phyloP scores from a whole-genome alignment of 2,888 invertebrate genomes.

The Scaptomyza polygonia region DNA sequence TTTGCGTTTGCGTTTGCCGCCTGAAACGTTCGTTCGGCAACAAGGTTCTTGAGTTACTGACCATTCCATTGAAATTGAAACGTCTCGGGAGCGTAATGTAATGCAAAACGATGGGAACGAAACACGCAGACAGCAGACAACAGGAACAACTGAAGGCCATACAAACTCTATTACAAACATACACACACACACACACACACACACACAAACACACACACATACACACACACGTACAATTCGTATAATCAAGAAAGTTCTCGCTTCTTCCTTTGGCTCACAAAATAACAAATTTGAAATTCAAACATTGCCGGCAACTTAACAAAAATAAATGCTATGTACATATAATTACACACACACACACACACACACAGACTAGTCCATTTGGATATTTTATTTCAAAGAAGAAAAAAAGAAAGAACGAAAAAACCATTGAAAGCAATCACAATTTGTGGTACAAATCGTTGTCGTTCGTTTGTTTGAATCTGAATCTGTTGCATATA shows the following conservation, averaged over 20 bases:
- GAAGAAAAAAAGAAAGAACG: too few species aligned
- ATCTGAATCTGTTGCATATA: slow-evolving; percentile 10
- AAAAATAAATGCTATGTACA: slow-evolving; percentile 25
- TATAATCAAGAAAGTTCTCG: slow-evolving; percentile 15
- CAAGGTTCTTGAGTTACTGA: slow-evolving; percentile 67
- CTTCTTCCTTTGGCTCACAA: slow-evolving; percentile 28
- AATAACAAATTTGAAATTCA: slow-evolving; percentile 51
- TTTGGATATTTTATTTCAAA: too few species aligned
- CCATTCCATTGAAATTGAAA: slow-evolving; percentile 64
- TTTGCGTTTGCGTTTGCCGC: not conserved
- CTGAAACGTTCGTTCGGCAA: slow-evolving; percentile 59
- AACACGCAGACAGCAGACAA: slow-evolving; percentile 22
- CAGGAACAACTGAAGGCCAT: slow-evolving; percentile 29
- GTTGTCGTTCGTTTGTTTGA: not conserved
- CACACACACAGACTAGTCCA: slow-evolving; percentile 1
- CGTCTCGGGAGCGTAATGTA: slow-evolving; percentile 45
- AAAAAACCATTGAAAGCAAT: not conserved
- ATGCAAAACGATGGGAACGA: slow-evolving; percentile 9
- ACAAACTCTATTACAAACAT: slow-evolving; percentile 2
- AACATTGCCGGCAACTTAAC: slow-evolving; percentile 14
- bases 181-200: not conserved
- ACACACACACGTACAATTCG: too few species aligned
- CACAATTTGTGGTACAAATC: not conserved
- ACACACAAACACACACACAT: not conserved
- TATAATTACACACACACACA: slow-evolving; percentile 24